Evolutionary conservation across 1,140 invertebrate species (phyloP).

Genomic region (Hormaphis cornu): DNA sequence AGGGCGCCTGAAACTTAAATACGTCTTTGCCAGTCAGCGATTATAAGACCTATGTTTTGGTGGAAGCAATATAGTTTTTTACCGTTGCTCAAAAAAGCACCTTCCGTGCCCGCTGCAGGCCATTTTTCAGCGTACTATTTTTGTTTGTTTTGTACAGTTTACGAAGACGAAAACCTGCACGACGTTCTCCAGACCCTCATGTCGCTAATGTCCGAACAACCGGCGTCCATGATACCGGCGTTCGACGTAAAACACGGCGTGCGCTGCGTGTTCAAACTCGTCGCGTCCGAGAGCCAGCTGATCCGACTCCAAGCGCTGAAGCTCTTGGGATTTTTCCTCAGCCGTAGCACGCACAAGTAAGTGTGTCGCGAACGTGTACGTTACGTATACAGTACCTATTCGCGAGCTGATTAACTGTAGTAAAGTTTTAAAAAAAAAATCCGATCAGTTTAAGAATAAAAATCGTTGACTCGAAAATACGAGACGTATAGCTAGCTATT

Average conservation of each 20-base stretch:
- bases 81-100: too few species aligned
- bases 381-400: too few species aligned
- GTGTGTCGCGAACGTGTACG: conserved; percentile 37
- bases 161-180: conserved; percentile 93
- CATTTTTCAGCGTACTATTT: not conserved
- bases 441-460: not conserved
- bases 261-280: conserved; percentile 89
- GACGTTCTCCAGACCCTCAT: conserved; percentile 96
- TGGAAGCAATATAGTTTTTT: too few species aligned
- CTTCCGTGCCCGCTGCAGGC: too few species aligned
- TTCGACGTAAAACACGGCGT: conserved; percentile 97
- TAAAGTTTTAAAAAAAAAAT: too few species aligned
- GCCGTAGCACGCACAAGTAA: conserved; percentile 90
- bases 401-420: too few species aligned
- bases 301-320: conserved; percentile 93
- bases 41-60: too few species aligned
- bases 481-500: too few species aligned
- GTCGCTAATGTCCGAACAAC: conserved; percentile 93
- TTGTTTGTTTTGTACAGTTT: conserved; percentile 32
- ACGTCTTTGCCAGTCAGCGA: not conserved
- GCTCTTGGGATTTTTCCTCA: conserved; percentile 87
- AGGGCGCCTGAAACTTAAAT: too few species aligned
- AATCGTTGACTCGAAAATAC: not conserved
- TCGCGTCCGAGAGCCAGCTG: conserved; percentile 88
- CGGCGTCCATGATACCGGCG: conserved; percentile 94